phyloP scores from a whole-genome alignment of 2,797 vertebrate species.

The Acanthurus lineatus region DNA sequence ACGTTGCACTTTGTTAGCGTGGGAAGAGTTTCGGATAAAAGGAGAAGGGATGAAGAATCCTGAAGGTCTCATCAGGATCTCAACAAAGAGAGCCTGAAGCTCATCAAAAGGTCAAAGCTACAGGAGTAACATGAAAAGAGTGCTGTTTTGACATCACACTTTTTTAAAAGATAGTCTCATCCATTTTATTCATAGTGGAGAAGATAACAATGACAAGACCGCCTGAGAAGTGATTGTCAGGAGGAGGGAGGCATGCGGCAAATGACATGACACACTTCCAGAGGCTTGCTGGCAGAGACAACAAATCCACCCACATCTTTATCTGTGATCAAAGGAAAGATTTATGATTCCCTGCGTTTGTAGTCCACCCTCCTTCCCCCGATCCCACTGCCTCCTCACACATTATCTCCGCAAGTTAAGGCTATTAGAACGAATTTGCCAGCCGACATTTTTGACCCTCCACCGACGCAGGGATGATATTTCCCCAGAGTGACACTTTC shows the following conservation, averaged over 20 bases:
- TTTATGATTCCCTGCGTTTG: conserved; percentile 66
- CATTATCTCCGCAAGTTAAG: conserved; percentile 70
- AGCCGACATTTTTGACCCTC: conserved; percentile 66
- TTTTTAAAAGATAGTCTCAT: conserved; percentile 45
- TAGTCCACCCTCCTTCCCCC: conserved; percentile 47
- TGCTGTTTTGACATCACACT: conserved; percentile 59
- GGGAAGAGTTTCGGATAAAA: conserved; percentile 39
- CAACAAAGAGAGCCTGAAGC: conserved; percentile 32
- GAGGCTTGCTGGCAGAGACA: conserved; percentile 64
- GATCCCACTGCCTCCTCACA: conserved; percentile 32
- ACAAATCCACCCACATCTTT: conserved; percentile 75
- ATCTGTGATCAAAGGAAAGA: conserved; percentile 76
- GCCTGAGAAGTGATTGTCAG: conserved; percentile 62
- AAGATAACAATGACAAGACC: conserved; percentile 67
- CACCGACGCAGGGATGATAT: conserved; percentile 58
- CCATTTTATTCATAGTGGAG: conserved; percentile 53
- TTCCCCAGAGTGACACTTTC: conserved; percentile 78
- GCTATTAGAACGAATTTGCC: conserved; percentile 72
- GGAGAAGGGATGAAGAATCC: conserved; percentile 21
- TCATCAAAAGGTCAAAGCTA: conserved; percentile 57
- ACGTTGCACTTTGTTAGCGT: conserved; percentile 42
- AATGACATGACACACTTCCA: conserved; percentile 73
- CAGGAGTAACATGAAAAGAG: conserved; percentile 51
- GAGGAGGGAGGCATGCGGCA: conserved; percentile 63
- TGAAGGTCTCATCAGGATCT: conserved; percentile 15